These are phyloP conservation scores for Sebastiscus albofasciatus DNA, from an alignment of 2,797 vertebrate genomes.

Conservation along the genomic window DNA sequence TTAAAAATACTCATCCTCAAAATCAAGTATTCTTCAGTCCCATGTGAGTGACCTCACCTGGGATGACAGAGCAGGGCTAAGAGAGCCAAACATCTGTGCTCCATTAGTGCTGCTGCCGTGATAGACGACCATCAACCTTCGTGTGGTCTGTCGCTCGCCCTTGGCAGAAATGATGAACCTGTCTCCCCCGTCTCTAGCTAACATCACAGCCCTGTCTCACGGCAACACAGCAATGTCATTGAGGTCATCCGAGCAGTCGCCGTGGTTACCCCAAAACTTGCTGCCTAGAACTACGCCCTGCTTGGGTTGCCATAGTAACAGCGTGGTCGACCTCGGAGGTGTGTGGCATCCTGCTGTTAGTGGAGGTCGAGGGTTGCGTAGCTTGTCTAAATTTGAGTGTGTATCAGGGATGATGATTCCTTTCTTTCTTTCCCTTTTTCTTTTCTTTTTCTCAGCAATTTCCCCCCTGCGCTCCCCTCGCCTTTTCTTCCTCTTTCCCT, in stretches of 20 bases:
- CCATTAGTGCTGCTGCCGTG: conserved; percentile 21
- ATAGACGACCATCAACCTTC: conserved; percentile 23
- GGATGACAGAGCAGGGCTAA: background rate
- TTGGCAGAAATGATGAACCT: conserved; percentile 17
- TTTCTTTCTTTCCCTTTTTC: background rate
- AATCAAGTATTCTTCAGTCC: conserved; percentile 7
- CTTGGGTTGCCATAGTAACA: conserved; percentile 73
- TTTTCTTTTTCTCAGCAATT: background rate
- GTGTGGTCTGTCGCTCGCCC: background rate
- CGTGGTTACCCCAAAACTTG: conserved; percentile 64
- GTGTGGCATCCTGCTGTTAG: conserved; percentile 48
- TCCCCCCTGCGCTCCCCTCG: background rate
- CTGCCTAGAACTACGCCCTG: conserved; percentile 44
- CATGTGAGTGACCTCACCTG: conserved; percentile 37
- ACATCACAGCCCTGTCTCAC: conserved; percentile 16
- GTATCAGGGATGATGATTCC: background rate
- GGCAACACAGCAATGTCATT: conserved; percentile 53
- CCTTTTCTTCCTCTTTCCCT: conserved; percentile 17
- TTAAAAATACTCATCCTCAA: background rate
- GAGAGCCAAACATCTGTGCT: conserved; percentile 36
- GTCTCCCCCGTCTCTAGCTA: conserved; percentile 3
- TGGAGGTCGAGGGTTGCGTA: conserved; percentile 27
- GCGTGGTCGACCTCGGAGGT: conserved; percentile 61
- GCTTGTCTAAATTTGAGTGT: conserved; percentile 9
- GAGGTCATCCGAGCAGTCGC: conserved; percentile 61